phyloP scores from a whole-genome alignment of 92 coral and sea anemone genomes.

The Siderastrea siderea region DNA sequence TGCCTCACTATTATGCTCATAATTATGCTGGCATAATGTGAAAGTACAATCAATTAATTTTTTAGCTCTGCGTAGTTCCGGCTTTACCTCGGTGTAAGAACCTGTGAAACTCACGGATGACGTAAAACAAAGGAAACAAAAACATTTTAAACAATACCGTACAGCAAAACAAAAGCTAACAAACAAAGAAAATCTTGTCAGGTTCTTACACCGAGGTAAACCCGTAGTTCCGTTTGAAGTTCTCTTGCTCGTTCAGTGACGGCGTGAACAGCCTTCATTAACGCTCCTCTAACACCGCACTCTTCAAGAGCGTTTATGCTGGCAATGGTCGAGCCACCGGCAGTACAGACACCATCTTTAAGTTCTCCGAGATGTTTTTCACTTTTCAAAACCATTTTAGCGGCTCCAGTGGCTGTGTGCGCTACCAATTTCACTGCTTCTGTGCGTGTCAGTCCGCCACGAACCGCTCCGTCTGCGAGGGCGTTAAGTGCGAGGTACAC shows the following conservation, averaged over 20 bases:
- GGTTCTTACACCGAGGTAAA: not conserved
- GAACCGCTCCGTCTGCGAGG: slow-evolving; percentile 96
- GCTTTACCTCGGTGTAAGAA: too few species aligned
- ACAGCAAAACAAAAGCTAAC: too few species aligned
- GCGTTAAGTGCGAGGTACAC: slow-evolving; percentile 97
- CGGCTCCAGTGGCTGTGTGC: slow-evolving; percentile 96
- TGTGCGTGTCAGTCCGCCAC: slow-evolving; percentile 91
- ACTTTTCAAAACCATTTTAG: slow-evolving; percentile 96
- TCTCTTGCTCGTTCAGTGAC: slow-evolving; percentile 91
- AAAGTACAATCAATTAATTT: too few species aligned
- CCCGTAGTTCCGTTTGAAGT: slow-evolving; percentile 75
- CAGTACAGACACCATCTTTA: slow-evolving; percentile 98
- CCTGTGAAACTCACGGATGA: too few species aligned
- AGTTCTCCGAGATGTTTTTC: slow-evolving; percentile 98
- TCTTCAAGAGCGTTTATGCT: slow-evolving; percentile 95
- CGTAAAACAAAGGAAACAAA: too few species aligned
- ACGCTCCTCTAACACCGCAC: slow-evolving; percentile 92
- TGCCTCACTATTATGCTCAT: too few species aligned
- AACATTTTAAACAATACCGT: too few species aligned
- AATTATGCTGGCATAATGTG: too few species aligned
- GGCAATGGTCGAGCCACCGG: slow-evolving; percentile 98
- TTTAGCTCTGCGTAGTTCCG: too few species aligned
- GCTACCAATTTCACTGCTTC: slow-evolving; percentile 99
- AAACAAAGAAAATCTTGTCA: too few species aligned
- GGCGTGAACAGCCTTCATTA: slow-evolving; percentile 93